Conservation (phyloP, 2,113 vertebrate genomes). For the Ictalurus punctatus region DNA sequence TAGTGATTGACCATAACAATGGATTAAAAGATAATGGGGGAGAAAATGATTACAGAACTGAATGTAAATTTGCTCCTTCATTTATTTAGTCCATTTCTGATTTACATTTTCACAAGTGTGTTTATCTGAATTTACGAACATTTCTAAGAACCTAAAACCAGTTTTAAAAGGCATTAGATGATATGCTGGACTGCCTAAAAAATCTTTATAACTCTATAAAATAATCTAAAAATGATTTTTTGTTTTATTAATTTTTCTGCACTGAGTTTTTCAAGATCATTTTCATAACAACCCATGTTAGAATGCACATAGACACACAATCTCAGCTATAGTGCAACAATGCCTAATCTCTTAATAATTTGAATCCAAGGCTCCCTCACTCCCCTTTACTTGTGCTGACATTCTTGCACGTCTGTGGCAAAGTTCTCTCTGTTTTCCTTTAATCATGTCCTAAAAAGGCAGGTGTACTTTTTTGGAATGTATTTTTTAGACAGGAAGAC, state of each 20-base stretch:
- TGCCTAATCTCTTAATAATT: slow-evolving; percentile 45
- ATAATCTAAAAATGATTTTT: neutral
- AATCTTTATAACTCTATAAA: neutral
- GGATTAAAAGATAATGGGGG: too few species aligned
- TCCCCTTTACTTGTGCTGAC: slow-evolving; percentile 34
- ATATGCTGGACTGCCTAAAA: neutral
- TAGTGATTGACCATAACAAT: neutral
- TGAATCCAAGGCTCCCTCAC: slow-evolving; percentile 36
- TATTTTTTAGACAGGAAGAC: neutral
- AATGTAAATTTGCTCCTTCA: neutral
- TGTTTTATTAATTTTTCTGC: neutral
- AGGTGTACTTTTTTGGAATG: neutral
- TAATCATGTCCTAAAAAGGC: slow-evolving; percentile 8
- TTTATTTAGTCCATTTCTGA: neutral
- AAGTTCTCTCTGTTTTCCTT: neutral
- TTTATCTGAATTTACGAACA: neutral
- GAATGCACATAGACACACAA: neutral
- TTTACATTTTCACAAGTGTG: neutral
- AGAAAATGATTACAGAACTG: neutral
- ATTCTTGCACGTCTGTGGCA: neutral
- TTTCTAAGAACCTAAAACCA: neutral
- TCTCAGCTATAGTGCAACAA: slow-evolving; percentile 9
- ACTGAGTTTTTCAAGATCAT: neutral
- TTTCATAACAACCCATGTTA: neutral
- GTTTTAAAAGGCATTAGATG: neutral